A percentile compares a stretch with the other conserved stretches of the same genome.
Conservation (phyloP, 2,113 vertebrate genomes). For the Dermatemys mawii region DNA sequence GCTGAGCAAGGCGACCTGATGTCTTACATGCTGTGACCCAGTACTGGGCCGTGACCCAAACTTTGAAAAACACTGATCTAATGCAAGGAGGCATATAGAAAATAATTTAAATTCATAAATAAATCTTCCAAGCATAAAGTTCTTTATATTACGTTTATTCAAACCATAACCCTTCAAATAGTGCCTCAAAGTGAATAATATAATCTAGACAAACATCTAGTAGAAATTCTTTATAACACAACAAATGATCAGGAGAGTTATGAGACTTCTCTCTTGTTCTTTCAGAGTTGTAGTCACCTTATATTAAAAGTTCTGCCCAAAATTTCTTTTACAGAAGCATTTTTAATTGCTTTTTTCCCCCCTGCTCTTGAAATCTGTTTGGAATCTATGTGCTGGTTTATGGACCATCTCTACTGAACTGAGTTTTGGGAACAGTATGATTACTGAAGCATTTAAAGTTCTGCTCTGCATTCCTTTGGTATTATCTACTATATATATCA, state of each 20-base stretch:
- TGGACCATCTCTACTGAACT: not conserved
- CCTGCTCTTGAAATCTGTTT: not conserved
- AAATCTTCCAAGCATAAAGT: constrained; percentile 11
- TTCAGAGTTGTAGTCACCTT: not conserved
- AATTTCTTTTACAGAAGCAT: not conserved
- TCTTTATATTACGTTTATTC: constrained; percentile 33
- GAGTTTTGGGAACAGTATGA: not conserved
- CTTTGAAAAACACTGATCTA: not conserved
- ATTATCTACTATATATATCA: not conserved
- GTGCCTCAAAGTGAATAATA: constrained; percentile 10
- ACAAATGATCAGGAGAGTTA: not conserved
- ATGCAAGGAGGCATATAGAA: constrained; percentile 42
- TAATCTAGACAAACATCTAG: not conserved
- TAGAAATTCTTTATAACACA: constrained; percentile 3
- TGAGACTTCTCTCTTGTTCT: not conserved
- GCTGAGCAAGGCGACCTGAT: too few species aligned
- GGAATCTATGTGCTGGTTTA: constrained; percentile 13
- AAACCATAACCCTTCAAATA: constrained; percentile 24
- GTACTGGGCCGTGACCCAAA: too few species aligned
- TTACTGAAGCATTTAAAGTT: constrained; percentile 25
- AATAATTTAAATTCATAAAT: constrained; percentile 34
- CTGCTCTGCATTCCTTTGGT: constrained; percentile 37
- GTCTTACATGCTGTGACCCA: too few species aligned
- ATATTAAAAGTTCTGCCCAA: not conserved
- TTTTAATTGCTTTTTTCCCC: not conserved